Evolutionary conservation across 2,797 vertebrate genomes (phyloP), one percentile per base, ranked within the genome.

Genomic region (Dendrocincla tyrannina): DNA sequence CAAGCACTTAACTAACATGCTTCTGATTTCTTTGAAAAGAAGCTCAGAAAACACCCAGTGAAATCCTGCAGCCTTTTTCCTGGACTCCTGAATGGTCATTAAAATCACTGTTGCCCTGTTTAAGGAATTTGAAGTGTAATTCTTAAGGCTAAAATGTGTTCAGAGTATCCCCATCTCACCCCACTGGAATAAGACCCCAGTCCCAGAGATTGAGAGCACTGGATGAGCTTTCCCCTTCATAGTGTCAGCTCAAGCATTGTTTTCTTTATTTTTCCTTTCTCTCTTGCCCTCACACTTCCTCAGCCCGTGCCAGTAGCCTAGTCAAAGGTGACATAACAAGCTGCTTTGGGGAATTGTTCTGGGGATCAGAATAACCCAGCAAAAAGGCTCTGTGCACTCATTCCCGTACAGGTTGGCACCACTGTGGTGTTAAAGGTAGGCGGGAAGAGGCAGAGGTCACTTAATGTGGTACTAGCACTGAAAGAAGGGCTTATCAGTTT

Each of bases 1-100:
- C 42, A 49, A 91, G 58, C 49, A 27, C 46, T 94, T 83, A 42
- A 70, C 79, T 70, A 80, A 35, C 35, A 30, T 30, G 35, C 35
- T 88, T 89, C 75, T 89, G 62, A 62, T 83, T 88, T 80, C 55
- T 89, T 83, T 92, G 72, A 83, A 96, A 89, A 83, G 66, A 72
- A 84, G 23, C 24, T 91, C 69, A n/a, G 60, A 85, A 91, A 94
- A 92, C 32, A 64, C 10, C 13, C 15, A 4, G 14, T 74, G 41
- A 82, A 90, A 30, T 72, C 59, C 68, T 84, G 28, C 33, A 76
- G 47, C 30, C 60, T 37, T 74, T 90, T 63, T 44, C 32, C 77
- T 56, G 30, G 52, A 28, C 27, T 72, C 7, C 20, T 23, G 22
- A 33, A 58, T 8, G 41, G 47, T 85, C 77, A 49, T 79, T 92